Base-by-base conservation (phyloP, 2,113 vertebrate species). In the Balaenoptera acutorostrata region DNA sequence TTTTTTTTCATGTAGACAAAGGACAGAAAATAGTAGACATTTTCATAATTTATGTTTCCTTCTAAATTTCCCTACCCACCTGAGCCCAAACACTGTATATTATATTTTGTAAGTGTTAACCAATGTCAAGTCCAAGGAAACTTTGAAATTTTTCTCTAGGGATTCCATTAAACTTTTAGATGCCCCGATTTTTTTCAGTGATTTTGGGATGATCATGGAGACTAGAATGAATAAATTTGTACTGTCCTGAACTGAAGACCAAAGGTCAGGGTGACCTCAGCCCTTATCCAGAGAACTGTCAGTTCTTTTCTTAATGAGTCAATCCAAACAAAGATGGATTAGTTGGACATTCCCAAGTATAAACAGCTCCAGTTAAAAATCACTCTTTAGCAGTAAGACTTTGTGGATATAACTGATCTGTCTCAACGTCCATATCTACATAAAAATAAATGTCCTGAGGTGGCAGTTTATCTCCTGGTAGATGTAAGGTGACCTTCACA, bases 11-110 rank as follows among this genome's bases (percentile, higher is more conserved):
- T 80, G 31, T 8, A 82, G 49, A 41, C 29, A 86, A 93, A 92
- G 41, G 15, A 93, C 7, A 91, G 29, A 80, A 93, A 64, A 61
- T 14, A 93, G 15, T 74, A 86, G 52, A 41, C 31, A 74, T 96
- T 88, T 97, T 86, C 31, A 89, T 29, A 95, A 86, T 94, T 57
- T 86, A 82, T 75, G 63, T 49, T 90, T 85, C 81, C 44, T 57
- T 68, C 66, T 64, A 74, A 94, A 77, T 2, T 15, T 84, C 44
- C 49, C 66, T 84, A 87, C 12, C 11, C 25, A 88, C 21, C 4
- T 29, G 13, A 90, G 25, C n/a, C 33, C 39, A 95, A 94, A 84
- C 31, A 82, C 12, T 61, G 80, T 75, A 77, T 52, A 68, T 68
- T 57, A 63, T 46, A 90, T 72, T 81, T 68, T 92, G 18, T 77